Evolutionary conservation across 2,113 vertebrate species (phyloP).

Genomic region (Charina bottae): DNA sequence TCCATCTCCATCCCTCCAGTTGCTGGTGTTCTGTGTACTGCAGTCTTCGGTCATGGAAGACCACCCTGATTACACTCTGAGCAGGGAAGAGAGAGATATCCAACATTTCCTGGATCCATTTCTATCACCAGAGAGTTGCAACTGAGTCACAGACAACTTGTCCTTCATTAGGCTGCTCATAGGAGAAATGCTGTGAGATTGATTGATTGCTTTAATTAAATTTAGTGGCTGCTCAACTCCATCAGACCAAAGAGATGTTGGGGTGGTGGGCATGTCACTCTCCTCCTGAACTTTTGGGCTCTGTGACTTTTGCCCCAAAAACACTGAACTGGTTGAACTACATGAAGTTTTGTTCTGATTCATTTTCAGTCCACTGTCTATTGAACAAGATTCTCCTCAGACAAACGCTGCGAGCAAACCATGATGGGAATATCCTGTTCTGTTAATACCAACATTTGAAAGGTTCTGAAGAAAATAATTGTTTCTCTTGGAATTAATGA

Average conservation of each 20-base stretch:
- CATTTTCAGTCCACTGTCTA: neutral
- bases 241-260: neutral
- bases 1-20: slow-evolving; percentile 65
- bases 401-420: neutral
- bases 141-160: neutral
- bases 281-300: neutral
- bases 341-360: neutral
- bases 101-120: neutral
- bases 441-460: neutral
- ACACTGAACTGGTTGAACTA: neutral
- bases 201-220: neutral
- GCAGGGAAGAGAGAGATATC: neutral
- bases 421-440: neutral
- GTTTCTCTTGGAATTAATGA: neutral
- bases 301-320: neutral
- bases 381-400: neutral
- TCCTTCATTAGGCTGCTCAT: neutral
- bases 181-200: neutral
- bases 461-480: neutral
- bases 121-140: neutral
- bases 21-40: slow-evolving; percentile 66
- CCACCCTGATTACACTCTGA: slow-evolving; percentile 52
- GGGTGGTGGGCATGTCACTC: neutral
- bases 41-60: slow-evolving; percentile 54
- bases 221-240: neutral